A percentile compares a stretch with the other conserved stretches of the same genome.
Evolutionary conservation across 2,113 vertebrate species (phyloP).

Genomic region (Vidua chalybeata): DNA sequence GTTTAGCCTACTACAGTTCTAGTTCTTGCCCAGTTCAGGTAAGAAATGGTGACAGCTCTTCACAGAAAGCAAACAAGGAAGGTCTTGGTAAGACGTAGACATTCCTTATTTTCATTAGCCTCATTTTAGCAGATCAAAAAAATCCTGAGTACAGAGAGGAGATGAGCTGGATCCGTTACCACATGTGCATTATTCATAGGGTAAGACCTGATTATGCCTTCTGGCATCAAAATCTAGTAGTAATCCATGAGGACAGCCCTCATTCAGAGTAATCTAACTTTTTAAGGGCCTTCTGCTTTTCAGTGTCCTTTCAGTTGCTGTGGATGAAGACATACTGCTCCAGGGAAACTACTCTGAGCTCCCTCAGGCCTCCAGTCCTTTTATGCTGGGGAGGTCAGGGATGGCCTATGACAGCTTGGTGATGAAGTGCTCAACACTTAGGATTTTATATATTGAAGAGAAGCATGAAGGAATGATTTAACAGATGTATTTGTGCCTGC

Average conservation of each 20-base stretch:
- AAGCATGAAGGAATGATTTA: background rate
- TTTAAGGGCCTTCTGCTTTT: background rate
- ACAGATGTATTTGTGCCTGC: constrained; percentile 47
- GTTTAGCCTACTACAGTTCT: background rate
- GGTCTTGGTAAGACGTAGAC: background rate
- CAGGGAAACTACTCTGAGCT: background rate
- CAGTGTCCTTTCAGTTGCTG: background rate
- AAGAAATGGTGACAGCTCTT: background rate
- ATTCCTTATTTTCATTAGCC: background rate
- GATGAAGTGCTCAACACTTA: background rate
- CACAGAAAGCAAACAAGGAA: background rate
- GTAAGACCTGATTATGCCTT: background rate
- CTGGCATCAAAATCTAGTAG: background rate
- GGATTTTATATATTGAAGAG: background rate
- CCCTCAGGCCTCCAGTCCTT: background rate
- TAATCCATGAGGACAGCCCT: background rate
- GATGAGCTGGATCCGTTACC: background rate
- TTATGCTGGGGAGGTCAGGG: background rate
- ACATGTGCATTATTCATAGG: background rate
- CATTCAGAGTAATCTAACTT: background rate
- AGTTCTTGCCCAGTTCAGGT: background rate
- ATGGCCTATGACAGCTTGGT: background rate
- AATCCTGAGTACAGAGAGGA: background rate
- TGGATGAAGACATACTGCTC: background rate
- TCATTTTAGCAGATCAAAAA: background rate